Evolutionary conservation across 2,888 invertebrate genomes (phyloP).

Genomic region (Sphaerophoria rueppellii): DNA sequence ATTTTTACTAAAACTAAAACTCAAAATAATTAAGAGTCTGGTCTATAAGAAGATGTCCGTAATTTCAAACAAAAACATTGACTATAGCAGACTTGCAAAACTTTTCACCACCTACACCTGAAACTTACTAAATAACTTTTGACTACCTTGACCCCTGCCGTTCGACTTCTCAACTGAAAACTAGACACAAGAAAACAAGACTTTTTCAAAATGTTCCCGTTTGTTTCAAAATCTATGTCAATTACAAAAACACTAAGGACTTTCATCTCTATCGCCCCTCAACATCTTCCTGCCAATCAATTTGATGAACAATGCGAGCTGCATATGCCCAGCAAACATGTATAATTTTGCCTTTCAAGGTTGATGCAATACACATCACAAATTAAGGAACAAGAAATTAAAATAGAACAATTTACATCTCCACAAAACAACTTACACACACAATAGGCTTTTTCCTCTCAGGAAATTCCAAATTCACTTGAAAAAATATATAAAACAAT

Average conservation of each 20-base stretch:
- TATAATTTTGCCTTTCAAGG: conserved; percentile 32
- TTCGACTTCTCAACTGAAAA: conserved; percentile 1
- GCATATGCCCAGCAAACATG: background rate
- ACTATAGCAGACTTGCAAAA: too few relatives aligned
- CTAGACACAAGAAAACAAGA: background rate
- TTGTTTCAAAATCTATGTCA: background rate
- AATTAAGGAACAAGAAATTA: background rate
- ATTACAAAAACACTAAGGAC: background rate
- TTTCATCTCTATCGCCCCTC: background rate
- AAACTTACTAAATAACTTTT: background rate
- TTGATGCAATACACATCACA: conserved; percentile 30
- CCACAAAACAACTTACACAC: conserved; percentile 19
- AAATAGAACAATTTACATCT: background rate
- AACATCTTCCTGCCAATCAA: background rate
- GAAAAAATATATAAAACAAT: background rate
- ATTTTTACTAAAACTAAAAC: too few relatives aligned
- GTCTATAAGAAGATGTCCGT: too few relatives aligned
- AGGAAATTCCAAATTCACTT: conserved; percentile 13
- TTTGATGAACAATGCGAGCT: conserved; percentile 5
- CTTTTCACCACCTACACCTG: background rate
- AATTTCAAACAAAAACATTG: too few relatives aligned
- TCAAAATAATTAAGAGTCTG: too few relatives aligned
- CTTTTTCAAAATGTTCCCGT: background rate
- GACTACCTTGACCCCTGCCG: conserved; percentile 4
- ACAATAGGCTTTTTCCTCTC: conserved; percentile 1